phyloP scores from a whole-genome alignment of 2,888 invertebrate genomes.

The Limenitis camilla region DNA sequence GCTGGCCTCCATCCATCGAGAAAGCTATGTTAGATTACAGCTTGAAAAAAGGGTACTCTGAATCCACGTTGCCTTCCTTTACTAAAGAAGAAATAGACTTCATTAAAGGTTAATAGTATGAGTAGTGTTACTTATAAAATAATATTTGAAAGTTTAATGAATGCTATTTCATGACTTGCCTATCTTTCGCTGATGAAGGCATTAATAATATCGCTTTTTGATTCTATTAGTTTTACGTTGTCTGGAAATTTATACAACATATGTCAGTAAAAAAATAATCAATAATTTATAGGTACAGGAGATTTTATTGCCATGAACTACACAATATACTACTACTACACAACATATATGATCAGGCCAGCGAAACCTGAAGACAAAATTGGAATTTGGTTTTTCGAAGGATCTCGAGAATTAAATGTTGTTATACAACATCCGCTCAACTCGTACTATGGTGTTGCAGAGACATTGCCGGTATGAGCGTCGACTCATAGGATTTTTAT shows the following conservation, averaged over 20 bases:
- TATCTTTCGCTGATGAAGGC: too few relatives aligned
- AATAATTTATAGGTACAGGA: conserved; percentile 33
- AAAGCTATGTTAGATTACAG: conserved; percentile 33
- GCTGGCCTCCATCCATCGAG: conserved; percentile 41
- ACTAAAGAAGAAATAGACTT: conserved; percentile 40
- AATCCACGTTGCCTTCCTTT: conserved; percentile 53
- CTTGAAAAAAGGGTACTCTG: conserved; percentile 30
- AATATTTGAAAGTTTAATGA: background rate
- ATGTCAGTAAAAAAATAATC: too few relatives aligned
- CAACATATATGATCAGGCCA: conserved; percentile 25
- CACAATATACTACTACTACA: too few relatives aligned
- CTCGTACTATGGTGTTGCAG: conserved; percentile 17
- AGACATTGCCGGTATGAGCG: conserved; percentile 26
- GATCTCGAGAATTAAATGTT: conserved; percentile 27
- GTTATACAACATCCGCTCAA: conserved; percentile 19
- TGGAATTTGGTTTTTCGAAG: conserved; percentile 25
- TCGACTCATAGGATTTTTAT: too few relatives aligned
- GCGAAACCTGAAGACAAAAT: conserved; percentile 25
- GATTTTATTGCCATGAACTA: conserved; percentile 35
- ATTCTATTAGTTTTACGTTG: too few relatives aligned
- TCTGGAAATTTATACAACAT: too few relatives aligned
- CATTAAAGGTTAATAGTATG: conserved; percentile 38
- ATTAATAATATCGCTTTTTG: too few relatives aligned
- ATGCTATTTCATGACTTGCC: background rate
- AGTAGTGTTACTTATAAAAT: too few relatives aligned